Evolutionary conservation across 1,140 invertebrate species (phyloP), one percentile per base, ranked within the genome.

Genomic region (Drosophila miranda): DNA sequence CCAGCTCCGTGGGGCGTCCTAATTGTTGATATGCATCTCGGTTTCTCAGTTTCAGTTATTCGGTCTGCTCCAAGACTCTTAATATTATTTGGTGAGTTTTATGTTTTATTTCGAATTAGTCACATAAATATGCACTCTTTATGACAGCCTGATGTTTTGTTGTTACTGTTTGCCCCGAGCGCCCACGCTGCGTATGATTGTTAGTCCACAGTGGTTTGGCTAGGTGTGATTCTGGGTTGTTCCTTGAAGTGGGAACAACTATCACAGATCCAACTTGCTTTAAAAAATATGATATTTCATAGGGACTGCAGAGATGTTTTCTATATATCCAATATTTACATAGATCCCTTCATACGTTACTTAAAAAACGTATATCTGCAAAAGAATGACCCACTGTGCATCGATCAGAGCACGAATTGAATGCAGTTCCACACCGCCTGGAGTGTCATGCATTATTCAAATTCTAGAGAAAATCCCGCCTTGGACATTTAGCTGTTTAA

Each of bases 31-130:
- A 87, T 72, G 64, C 75, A 87, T 87, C 81, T 80, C 60, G 46
- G 28, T 62, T 56, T 13, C 57, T 23, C 42, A 43, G 38, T 7
- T 23, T 16, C 45, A 43, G 26, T 23, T 52, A 26, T 34, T 46
- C 28, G 6, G 28, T 21, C 44, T 13, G 28, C 14, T 28, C 34
- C 26, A 50, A 68, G 70, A 60, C 77, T 67, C 81, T 87, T 87
- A 87, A 87, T 87, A 87, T 87, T 87, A 87, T 87, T 87, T 87
- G 82, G 82, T 87, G 71, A 87, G 82, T 82, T 87, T 80, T 87
- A 87, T 86, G 70, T 78, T 87, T 82, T 71, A 82, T 87, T 75
- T 87, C 78, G 80, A 87, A 87, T 87, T 88, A 87, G 82, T 61
- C 83, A 75, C 82, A 87, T 87, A 87, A 87, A 87, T 87, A 88